phyloP scores from a whole-genome alignment of 2,113 vertebrate species.

The Craseonycteris thonglongyai region DNA sequence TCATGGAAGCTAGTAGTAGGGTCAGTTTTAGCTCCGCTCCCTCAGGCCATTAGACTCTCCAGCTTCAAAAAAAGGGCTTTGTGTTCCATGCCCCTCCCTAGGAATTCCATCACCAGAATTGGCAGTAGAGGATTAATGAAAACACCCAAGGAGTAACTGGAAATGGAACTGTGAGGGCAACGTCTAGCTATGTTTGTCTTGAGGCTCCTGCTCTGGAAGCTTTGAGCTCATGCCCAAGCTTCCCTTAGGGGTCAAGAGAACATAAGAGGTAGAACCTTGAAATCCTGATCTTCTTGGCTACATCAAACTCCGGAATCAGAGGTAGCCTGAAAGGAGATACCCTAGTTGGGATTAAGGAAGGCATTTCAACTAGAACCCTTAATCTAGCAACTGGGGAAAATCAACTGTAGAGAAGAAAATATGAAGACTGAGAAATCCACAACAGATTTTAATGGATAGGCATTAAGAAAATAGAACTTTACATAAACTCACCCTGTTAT shows the following conservation, averaged over 20 bases:
- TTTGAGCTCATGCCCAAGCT: background rate
- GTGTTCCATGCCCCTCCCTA: background rate
- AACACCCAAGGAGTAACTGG: accelerated
- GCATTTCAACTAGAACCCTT: background rate
- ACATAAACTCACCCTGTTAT: background rate
- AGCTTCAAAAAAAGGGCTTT: background rate
- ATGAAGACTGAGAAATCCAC: background rate
- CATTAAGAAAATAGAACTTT: background rate
- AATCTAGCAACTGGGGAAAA: background rate
- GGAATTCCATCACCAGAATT: background rate
- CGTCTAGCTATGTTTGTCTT: too few species aligned
- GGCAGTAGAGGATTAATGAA: background rate
- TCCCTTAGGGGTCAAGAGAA: background rate
- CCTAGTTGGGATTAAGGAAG: background rate
- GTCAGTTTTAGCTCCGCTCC: background rate
- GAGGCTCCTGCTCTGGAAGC: accelerated
- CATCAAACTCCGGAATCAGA: background rate
- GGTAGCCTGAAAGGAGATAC: background rate
- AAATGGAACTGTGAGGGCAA: accelerated
- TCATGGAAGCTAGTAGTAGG: background rate
- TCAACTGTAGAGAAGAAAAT: background rate
- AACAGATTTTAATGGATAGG: background rate
- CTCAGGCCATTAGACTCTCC: background rate
- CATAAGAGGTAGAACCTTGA: accelerated
- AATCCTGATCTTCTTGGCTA: background rate